These are phyloP conservation scores for Enteromius unitaeniatus DNA, from an alignment of 2,797 vertebrate genomes.

Conservation along the genomic window DNA sequence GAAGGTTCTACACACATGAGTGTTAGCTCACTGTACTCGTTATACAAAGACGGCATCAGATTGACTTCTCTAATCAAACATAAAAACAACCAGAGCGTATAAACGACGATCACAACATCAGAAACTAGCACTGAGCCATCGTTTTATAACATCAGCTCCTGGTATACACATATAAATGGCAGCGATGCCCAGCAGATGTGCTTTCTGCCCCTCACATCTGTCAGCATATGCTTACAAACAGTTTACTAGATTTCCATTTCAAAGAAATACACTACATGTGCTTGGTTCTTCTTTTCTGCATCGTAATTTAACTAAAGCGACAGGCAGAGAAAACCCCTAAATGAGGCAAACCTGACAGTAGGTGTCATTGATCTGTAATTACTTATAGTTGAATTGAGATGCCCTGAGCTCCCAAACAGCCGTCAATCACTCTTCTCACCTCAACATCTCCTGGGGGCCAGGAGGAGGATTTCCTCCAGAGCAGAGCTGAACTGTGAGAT, in stretches of 20 bases:
- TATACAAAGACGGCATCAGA: neutral
- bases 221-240: neutral
- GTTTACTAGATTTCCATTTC: neutral
- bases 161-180: neutral
- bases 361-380: slow-evolving; percentile 56
- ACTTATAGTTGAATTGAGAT: slow-evolving; percentile 41
- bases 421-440: slow-evolving; percentile 30
- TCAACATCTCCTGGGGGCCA: neutral
- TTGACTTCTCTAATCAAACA: neutral
- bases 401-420: slow-evolving; percentile 9
- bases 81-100: slow-evolving; percentile 21
- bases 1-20: neutral
- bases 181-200: neutral
- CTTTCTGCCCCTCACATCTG: neutral
- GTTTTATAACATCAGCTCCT: slow-evolving; percentile 7
- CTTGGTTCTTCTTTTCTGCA: neutral
- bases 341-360: slow-evolving; percentile 40
- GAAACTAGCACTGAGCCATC: slow-evolving; percentile 1
- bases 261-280: neutral
- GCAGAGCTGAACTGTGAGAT: slow-evolving; percentile 26
- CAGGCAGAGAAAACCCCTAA: neutral
- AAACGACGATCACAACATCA: slow-evolving; percentile 6
- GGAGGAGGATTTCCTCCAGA: slow-evolving; percentile 24
- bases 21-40: neutral
- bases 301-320: neutral